Base-by-base conservation (phyloP, 2,888 invertebrate species). In the Dynastes hyllus region DNA sequence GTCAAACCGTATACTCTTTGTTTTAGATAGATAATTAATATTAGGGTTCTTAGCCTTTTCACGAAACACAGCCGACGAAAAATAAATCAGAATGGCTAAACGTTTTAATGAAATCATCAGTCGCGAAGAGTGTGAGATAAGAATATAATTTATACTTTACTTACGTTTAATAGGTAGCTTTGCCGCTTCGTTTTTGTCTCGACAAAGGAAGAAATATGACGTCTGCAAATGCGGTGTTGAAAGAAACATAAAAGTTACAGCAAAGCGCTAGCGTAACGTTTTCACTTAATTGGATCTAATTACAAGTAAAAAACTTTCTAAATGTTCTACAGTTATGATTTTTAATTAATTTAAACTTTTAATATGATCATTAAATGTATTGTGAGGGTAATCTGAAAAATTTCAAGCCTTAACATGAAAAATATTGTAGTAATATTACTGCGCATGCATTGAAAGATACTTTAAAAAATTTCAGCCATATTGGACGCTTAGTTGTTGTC, bases 111-210 rank as follows among this genome's bases (percentile, higher is more conserved):
- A 58, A 58, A 22, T 22, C 22, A 22, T 58, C 55, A 8, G 3
- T 45, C 55, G 16, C 4, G 22, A 58, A 58, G 6, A 16, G 5
- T 5, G 53, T n/a, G 16, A 16, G n/a, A 53, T n/a, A 13, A 11
- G 6, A 27, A 58, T 22, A 22, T 58, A 58, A 58, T 58, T 58
- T 58, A 58, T 58, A 58, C 22, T 58, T 58, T 58, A 58, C 55
- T 55, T 55, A 16, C n/a, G 55, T 5, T 8, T 37, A 5, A 2
- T 45, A 45, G 8, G 45, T 45, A 45, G 8, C 8, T 45, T 45
- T 45, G 8, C 8, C 45, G n/a, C 53, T 16, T 53, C 8, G 16
- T 58, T 27, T 58, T 58, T 58, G 55, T 58, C 45, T 45, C 8
- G 8, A 45, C 8, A 2, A 45, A 45, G 45, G 8, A 11, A 45